phyloP scores from a whole-genome alignment of 2,113 vertebrate species.

The Syngnathus floridae region DNA sequence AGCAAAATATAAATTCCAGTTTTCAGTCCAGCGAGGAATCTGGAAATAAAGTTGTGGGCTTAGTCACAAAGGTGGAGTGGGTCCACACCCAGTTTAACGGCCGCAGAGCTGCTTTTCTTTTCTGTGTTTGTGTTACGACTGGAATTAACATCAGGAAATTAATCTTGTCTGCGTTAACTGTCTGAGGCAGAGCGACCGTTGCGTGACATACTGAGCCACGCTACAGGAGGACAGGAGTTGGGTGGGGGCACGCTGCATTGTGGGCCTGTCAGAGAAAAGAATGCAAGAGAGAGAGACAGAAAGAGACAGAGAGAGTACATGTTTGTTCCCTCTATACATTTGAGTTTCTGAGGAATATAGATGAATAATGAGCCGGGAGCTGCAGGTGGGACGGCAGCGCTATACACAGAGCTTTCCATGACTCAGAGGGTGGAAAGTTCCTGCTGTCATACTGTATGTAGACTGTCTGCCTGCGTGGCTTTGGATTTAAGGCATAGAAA shows the following conservation, averaged over 20 bases:
- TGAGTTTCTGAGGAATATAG: constrained; percentile 54
- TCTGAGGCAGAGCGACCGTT: constrained; percentile 49
- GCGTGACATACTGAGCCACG: constrained; percentile 50
- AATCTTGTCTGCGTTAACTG: constrained; percentile 61
- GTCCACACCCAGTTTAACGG: constrained; percentile 64
- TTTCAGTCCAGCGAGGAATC: constrained; percentile 49
- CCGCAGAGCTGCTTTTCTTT: constrained; percentile 26
- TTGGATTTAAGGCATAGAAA: neutral
- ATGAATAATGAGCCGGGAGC: constrained; percentile 47
- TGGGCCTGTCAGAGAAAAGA: constrained; percentile 8
- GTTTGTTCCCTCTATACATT: constrained; percentile 29
- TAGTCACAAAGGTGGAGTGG: constrained; percentile 54
- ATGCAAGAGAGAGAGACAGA: constrained; percentile 11
- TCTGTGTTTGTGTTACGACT: constrained; percentile 42
- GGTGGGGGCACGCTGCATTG: neutral
- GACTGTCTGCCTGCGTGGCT: neutral
- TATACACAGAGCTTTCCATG: constrained; percentile 50
- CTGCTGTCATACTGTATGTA: constrained; percentile 35
- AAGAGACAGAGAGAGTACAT: too few relatives aligned
- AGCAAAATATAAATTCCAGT: constrained; percentile 35
- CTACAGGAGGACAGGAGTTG: constrained; percentile 25
- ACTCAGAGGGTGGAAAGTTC: constrained; percentile 54
- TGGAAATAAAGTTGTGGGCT: constrained; percentile 55
- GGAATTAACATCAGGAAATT: constrained; percentile 64
- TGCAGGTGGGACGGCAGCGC: constrained; percentile 38